phyloP scores from a whole-genome alignment of 1,140 invertebrate species.

The Pseudomyrmex concolor region DNA sequence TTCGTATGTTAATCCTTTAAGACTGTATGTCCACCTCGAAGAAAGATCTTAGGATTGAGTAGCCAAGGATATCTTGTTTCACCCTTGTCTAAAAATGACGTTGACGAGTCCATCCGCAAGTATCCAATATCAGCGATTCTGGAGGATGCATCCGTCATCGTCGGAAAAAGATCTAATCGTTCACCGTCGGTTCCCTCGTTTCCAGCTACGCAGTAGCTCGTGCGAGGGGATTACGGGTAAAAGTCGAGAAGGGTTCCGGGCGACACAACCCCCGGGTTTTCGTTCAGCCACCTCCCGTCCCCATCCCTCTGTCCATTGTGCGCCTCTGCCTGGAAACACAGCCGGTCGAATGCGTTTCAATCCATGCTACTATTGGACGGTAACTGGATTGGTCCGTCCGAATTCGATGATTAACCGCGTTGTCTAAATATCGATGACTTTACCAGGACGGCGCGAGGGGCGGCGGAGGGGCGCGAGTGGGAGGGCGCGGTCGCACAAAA shows the following conservation, averaged over 20 bases:
- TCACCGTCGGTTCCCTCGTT: conserved; percentile 45
- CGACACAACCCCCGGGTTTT: conserved; percentile 53
- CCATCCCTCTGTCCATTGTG: not conserved
- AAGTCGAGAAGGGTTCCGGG: conserved; percentile 65
- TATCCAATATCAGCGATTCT: conserved; percentile 74
- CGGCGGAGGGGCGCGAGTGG: not conserved
- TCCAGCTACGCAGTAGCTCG: conserved; percentile 56
- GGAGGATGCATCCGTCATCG: conserved; percentile 52
- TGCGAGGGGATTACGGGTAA: conserved; percentile 63
- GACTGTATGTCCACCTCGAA: not conserved
- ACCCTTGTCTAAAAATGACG: not conserved
- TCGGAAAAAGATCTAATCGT: conserved; percentile 60
- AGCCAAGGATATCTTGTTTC: not conserved
- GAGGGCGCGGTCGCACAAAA: conserved; percentile 46
- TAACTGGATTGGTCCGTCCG: conserved; percentile 61
- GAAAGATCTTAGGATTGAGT: not conserved
- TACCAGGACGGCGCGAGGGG: conserved; percentile 30
- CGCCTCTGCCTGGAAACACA: conserved; percentile 57
- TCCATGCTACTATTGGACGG: conserved; percentile 50
- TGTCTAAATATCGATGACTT: conserved; percentile 62
- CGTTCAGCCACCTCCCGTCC: not conserved
- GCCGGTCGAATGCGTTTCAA: conserved; percentile 48
- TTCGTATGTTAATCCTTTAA: conserved; percentile 13
- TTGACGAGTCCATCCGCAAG: conserved; percentile 39
- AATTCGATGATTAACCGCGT: conserved; percentile 62